phyloP scores from a whole-genome alignment of 2,888 invertebrate species.

The Athalia cordata region DNA sequence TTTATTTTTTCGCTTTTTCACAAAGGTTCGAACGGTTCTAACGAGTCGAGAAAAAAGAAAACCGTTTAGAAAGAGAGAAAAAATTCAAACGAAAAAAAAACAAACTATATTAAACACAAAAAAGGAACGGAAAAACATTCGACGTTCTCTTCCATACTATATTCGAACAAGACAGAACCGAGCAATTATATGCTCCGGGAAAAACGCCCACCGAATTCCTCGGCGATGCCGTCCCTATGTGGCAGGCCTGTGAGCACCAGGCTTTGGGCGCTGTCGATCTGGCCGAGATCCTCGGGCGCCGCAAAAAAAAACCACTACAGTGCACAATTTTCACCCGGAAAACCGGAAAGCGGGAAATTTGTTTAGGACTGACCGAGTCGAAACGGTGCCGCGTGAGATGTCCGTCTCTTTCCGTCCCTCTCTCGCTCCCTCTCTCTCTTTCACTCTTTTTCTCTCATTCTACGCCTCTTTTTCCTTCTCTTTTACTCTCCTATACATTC shows the following conservation, averaged over 20 bases:
- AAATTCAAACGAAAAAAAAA: background rate
- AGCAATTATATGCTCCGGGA: conserved; percentile 7
- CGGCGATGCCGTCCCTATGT: background rate
- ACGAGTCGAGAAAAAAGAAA: background rate
- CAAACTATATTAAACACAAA: background rate
- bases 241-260: background rate
- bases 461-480: conserved; percentile 14
- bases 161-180: background rate
- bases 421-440: conserved; percentile 57
- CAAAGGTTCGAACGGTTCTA: background rate
- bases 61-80: background rate
- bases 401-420: conserved; percentile 24
- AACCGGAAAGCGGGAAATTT: conserved; percentile 21
- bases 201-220: conserved; percentile 29
- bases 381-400: conserved; percentile 31
- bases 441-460: conserved; percentile 47
- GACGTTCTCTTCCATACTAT: background rate
- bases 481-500: background rate
- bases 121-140: background rate
- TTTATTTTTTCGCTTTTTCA: background rate
- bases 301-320: background rate
- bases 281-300: background rate
- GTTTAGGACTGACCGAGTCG: conserved; percentile 34
- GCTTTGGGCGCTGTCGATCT: background rate
- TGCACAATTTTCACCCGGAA: conserved; percentile 14